Evolutionary conservation across 2,797 vertebrate genomes (phyloP).

Genomic region (Gallirallus australis): DNA sequence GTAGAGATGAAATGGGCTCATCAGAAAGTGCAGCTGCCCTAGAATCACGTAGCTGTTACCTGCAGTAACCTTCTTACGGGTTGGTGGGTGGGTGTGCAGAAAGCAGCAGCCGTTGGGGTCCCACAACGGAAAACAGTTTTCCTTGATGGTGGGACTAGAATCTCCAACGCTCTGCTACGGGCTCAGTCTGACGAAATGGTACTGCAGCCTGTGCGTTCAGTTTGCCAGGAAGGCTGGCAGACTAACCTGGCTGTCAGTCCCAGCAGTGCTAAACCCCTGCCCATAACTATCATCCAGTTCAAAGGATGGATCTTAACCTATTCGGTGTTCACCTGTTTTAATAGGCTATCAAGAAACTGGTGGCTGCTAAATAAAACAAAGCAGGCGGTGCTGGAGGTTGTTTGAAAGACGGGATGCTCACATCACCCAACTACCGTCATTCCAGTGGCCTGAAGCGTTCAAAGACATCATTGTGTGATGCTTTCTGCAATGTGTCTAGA

Average conservation of each 20-base stretch:
- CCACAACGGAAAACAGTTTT: not conserved
- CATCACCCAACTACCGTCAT: not conserved
- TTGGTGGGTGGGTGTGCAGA: not conserved
- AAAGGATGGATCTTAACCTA: not conserved
- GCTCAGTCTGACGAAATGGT: not conserved
- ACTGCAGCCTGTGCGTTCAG: fast-evolving
- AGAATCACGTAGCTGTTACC: not conserved
- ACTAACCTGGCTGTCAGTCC: not conserved
- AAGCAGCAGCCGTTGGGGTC: not conserved
- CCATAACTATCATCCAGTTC: not conserved
- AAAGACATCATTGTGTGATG: fast-evolving
- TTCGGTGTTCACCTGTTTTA: not conserved
- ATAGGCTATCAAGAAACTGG: not conserved
- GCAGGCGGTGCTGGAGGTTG: not conserved
- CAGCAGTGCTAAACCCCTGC: not conserved
- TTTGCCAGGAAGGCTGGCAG: not conserved
- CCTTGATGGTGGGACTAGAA: not conserved
- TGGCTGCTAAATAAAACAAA: not conserved
- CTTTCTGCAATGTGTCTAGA: not conserved
- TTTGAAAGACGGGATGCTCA: not conserved
- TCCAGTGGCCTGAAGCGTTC: not conserved
- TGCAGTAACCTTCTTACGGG: not conserved
- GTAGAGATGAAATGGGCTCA: not conserved
- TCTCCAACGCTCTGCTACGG: not conserved
- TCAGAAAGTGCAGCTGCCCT: not conserved